Evolutionary conservation across 23 tunicate species (phyloP).

Genomic region (Styela plicata): DNA sequence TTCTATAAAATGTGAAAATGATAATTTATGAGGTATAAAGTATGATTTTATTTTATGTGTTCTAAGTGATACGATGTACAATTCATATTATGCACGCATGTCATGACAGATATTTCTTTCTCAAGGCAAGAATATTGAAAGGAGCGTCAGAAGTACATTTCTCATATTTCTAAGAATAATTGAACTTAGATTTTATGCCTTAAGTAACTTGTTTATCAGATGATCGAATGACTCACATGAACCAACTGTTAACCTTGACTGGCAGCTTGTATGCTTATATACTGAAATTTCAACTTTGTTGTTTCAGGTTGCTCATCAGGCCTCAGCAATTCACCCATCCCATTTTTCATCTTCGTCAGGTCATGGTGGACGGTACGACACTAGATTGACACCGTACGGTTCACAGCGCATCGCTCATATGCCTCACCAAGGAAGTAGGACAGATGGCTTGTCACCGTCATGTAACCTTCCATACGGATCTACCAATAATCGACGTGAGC

Average conservation of each 20-base stretch:
- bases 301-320: not conserved
- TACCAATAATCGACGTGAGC: not conserved
- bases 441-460: not conserved
- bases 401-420: not conserved
- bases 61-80: too few species aligned
- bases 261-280: not conserved
- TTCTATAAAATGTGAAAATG: too few species aligned
- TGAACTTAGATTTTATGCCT: too few species aligned
- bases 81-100: too few species aligned
- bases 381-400: not conserved
- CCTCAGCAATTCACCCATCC: not conserved
- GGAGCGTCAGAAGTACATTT: too few species aligned
- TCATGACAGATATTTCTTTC: too few species aligned
- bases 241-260: not conserved
- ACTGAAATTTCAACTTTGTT: not conserved
- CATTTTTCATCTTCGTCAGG: not conserved
- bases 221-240: too few species aligned
- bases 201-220: too few species aligned
- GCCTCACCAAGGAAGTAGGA: not conserved
- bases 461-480: not conserved
- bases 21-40: too few species aligned
- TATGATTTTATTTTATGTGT: too few species aligned
- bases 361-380: not conserved
- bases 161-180: too few species aligned
- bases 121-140: too few species aligned